Base-by-base conservation (phyloP, 2,888 invertebrate genomes). In the Tiliacea aurago region DNA sequence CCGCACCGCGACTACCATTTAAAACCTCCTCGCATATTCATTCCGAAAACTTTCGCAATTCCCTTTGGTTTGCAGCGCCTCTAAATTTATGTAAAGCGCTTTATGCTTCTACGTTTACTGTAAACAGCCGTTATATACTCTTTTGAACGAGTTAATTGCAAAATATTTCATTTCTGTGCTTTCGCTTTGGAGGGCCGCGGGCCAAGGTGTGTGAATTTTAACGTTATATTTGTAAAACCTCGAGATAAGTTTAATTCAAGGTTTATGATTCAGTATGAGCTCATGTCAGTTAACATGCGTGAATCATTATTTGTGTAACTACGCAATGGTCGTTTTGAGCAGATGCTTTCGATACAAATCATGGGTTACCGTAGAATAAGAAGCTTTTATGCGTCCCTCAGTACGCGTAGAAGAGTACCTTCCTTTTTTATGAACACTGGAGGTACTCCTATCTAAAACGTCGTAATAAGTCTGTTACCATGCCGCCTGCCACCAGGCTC, bases 21-120 rank as follows among this genome's bases (percentile, higher is more conserved):
- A 91, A 93, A 94, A 91, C 89, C 91, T 90, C 90, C 89, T 91
- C 90, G 90, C 90, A 90, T 92, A 93, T 94, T 94, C 91, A 93
- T 94, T 93, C 74, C 75, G 81, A 91, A 81, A 94, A 95, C 90
- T 94, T 94, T 93, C 86, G 90, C 91, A 93, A 94, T 93, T 91
- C 91, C 90, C 90, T 92, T 91, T 90, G 90, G 90, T 92, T 92
- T 89, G 87, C 89, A 89, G 86, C 89, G 86, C 87, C 87, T 88
- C 87, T 85, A 88, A 92, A 91, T 91, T 91, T 91, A 90, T 89
- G 89, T 90, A 88, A 88, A 91, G 87, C 84, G 85, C 87, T 88
- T 86, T 84, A 84, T 86, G 87, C 84, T 87, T 81, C 86, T 80
- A 81, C 80, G 76, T 85, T 86, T 62, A 76, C 75, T 59, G 70